These are phyloP conservation scores for Watsonalla binaria DNA, from an alignment of 2,888 invertebrate species.

Conservation along the genomic window DNA sequence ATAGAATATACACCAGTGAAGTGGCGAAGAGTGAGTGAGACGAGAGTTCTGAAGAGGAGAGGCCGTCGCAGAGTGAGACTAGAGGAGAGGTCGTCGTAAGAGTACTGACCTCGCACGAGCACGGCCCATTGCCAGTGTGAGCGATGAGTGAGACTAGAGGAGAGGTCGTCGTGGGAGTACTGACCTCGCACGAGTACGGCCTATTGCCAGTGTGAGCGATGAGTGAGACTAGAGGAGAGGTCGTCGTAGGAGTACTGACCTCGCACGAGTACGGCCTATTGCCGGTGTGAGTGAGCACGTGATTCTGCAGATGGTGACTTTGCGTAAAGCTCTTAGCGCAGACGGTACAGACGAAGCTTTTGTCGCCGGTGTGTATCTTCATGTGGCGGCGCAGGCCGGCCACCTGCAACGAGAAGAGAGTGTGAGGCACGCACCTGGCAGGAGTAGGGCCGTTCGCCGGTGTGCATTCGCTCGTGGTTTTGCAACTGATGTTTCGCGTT, in stretches of 20 bases:
- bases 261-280: conserved; percentile 51
- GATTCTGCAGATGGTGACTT: conserved; percentile 54
- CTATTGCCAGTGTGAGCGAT: no score
- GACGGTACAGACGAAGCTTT: conserved; percentile 45
- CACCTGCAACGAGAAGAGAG: conserved; percentile 39
- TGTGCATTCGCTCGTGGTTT: conserved; percentile 76
- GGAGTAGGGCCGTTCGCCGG: conserved; percentile 70
- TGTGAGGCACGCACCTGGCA: conserved; percentile 56
- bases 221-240: no score
- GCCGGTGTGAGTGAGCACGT: conserved; percentile 52
- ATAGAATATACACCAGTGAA: no score
- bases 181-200: no score
- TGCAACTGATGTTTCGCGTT: conserved; percentile 76
- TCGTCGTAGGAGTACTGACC: conserved; percentile 36
- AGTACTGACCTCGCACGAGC: no score
- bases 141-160: no score
- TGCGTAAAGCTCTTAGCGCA: conserved; percentile 54
- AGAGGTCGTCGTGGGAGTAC: no score
- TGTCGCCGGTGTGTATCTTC: conserved; percentile 52
- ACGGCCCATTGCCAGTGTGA: no score
- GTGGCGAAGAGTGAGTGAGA: no score
- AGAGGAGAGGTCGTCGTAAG: no score
- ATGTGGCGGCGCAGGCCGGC: conserved; percentile 49
- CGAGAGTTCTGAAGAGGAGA: no score
- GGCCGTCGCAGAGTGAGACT: no score